phyloP scores from a whole-genome alignment of 2,113 vertebrate genomes.

The Gadus macrocephalus region DNA sequence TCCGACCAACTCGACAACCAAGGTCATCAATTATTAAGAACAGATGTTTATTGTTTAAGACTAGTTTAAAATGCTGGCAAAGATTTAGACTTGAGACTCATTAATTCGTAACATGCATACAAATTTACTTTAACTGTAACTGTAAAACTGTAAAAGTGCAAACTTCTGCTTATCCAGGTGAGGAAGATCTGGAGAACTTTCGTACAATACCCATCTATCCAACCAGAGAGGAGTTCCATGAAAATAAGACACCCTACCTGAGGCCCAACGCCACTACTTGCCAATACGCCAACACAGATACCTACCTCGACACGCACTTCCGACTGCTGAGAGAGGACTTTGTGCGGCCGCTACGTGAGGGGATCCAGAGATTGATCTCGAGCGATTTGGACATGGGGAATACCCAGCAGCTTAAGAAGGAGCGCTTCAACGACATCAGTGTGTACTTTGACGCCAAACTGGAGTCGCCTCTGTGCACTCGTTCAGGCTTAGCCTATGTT shows the following conservation, averaged over 20 bases:
- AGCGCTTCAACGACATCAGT: conserved; percentile 81
- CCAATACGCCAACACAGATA: conserved; percentile 73
- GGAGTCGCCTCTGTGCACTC: conserved; percentile 74
- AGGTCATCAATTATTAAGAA: conserved; percentile 20
- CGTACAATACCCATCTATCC: conserved; percentile 82
- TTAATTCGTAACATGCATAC: too few species aligned
- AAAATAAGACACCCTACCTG: conserved; percentile 78
- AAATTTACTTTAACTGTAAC: too few species aligned
- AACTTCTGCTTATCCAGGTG: conserved; percentile 26
- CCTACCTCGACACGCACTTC: conserved; percentile 93
- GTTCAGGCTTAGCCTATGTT: conserved; percentile 77
- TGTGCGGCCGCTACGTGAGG: conserved; percentile 86
- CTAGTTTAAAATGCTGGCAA: too few species aligned
- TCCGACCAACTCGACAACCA: conserved; percentile 17
- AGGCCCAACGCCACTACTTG: conserved; percentile 78
- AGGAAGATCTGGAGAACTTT: conserved; percentile 66
- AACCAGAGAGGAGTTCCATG: conserved; percentile 77
- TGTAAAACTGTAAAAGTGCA: too few species aligned
- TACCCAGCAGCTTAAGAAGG: conserved; percentile 66
- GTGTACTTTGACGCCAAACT: conserved; percentile 81
- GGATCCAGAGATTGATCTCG: conserved; percentile 76
- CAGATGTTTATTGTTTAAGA: too few species aligned
- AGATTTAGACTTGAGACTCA: too few species aligned
- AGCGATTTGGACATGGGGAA: conserved; percentile 38
- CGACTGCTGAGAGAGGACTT: conserved; percentile 93